A percentile compares a stretch with the other conserved stretches of the same genome.
These are phyloP conservation scores for Nomada ferruginata DNA, from an alignment of 2,888 invertebrate genomes.

Conservation along the genomic window DNA sequence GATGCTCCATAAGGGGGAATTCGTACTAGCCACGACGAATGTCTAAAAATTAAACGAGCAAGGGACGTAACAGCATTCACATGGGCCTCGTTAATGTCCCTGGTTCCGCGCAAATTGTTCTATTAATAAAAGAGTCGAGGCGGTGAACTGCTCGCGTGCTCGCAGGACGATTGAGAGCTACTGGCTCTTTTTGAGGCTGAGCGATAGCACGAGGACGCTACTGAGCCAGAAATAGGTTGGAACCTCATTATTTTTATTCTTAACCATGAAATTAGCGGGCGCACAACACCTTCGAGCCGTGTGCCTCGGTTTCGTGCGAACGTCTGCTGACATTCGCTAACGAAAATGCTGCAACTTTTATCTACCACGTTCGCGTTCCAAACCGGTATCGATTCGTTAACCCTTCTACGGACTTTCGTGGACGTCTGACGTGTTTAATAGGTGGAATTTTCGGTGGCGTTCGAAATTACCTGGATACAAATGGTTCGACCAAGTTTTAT, in stretches of 20 bases:
- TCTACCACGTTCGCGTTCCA: not conserved
- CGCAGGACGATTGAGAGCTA: conserved; percentile 74
- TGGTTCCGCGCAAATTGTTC: conserved; percentile 37
- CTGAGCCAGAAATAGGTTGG: conserved; percentile 77
- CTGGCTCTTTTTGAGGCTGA: conserved; percentile 63
- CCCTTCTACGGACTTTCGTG: not conserved
- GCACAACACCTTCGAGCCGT: conserved; percentile 37
- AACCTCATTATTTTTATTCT: conserved; percentile 79
- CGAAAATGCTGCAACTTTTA: conserved; percentile 21
- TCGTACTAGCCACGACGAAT: not conserved
- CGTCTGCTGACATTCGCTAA: conserved; percentile 35
- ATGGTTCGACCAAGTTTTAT: no score
- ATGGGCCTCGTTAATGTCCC: conserved; percentile 24
- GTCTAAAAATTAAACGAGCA: not conserved
- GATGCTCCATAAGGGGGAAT: not conserved
- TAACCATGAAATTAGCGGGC: conserved; percentile 68
- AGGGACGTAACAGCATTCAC: not conserved
- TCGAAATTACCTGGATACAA: not conserved
- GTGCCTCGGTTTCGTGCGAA: conserved; percentile 10
- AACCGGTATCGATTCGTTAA: conserved; percentile 16
- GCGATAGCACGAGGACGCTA: conserved; percentile 79
- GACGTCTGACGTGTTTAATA: not conserved
- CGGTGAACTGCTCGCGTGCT: conserved; percentile 35
- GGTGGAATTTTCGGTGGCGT: not conserved
- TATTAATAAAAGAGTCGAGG: conserved; percentile 41